Percentiles rank a stretch among this genome's conserved stretches.
These are phyloP conservation scores for Gobio gobio DNA, from an alignment of 2,113 vertebrate genomes.

Conservation along the genomic window DNA sequence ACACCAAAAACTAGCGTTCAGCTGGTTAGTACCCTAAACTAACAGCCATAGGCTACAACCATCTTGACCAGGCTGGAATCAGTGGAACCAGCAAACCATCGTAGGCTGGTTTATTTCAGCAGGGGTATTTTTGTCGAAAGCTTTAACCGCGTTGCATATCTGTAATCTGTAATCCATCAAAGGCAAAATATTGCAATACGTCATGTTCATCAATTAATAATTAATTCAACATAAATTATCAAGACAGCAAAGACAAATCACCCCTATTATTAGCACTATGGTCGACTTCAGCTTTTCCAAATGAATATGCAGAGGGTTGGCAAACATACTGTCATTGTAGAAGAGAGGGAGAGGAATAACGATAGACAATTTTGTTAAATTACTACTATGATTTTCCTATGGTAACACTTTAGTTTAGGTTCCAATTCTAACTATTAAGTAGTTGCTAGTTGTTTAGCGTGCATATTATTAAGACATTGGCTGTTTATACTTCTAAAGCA, in stretches of 20 bases:
- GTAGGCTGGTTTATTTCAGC: not conserved
- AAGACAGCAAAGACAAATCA: constrained; percentile 30
- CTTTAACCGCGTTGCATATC: not conserved
- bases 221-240: constrained; percentile 31
- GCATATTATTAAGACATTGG: too few relatives aligned
- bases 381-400: not conserved
- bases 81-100: not conserved
- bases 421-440: too few relatives aligned
- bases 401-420: too few relatives aligned
- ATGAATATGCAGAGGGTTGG: not conserved
- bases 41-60: not conserved
- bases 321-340: not conserved
- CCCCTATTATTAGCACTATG: constrained; percentile 15
- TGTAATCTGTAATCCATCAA: constrained; percentile 26
- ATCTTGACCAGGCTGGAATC: not conserved
- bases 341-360: not conserved
- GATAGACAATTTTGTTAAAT: not conserved
- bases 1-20: not conserved
- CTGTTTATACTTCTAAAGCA: too few relatives aligned
- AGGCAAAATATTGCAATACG: not conserved
- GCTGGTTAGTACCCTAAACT: not conserved
- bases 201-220: constrained; percentile 11
- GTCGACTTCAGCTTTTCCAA: not conserved
- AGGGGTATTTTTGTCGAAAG: not conserved
- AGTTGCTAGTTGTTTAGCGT: too few relatives aligned